A percentile compares a stretch with the other conserved stretches of the same genome.
Evolutionary conservation across 2,888 invertebrate genomes (phyloP).

Genomic region (Drosophila planitibia): DNA sequence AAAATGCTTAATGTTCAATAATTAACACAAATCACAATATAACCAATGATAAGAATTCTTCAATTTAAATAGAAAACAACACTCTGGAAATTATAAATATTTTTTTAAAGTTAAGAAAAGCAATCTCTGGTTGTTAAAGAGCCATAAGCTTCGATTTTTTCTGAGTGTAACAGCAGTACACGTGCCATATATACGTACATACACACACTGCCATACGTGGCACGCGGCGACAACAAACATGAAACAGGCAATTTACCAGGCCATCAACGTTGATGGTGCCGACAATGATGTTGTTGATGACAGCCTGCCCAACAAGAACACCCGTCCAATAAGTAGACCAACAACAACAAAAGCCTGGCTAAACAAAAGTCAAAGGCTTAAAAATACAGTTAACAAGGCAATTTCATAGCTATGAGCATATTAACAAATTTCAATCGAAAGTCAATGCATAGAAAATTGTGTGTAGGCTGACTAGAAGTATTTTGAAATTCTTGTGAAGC

Average conservation of each 20-base stretch:
- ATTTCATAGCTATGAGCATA: slow-evolving; percentile 2
- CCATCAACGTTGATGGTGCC: slow-evolving; percentile 80
- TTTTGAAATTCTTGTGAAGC: neutral
- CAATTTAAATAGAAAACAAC: neutral
- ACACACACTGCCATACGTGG: slow-evolving; percentile 36
- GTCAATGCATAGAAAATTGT: neutral
- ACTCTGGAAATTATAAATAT: neutral
- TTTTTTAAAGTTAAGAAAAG: too few relatives aligned
- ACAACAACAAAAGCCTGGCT: slow-evolving; percentile 32
- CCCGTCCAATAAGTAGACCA: slow-evolving; percentile 52
- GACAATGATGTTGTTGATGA: slow-evolving; percentile 80
- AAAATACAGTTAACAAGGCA: slow-evolving; percentile 26
- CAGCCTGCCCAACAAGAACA: slow-evolving; percentile 68
- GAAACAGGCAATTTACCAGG: slow-evolving; percentile 82
- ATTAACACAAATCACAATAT: neutral
- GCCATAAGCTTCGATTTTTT: neutral
- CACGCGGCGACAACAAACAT: slow-evolving; percentile 57
- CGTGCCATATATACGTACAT: slow-evolving; percentile 8
- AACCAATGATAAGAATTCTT: neutral
- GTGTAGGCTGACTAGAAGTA: neutral
- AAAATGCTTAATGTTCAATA: neutral
- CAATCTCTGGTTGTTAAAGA: neutral
- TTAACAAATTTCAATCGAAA: neutral
- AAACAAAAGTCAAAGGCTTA: slow-evolving; percentile 17
- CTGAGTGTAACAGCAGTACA: slow-evolving; percentile 13